Conservation (phyloP, 2,113 vertebrate genomes). For the Phalacrocorax carbo region DNA sequence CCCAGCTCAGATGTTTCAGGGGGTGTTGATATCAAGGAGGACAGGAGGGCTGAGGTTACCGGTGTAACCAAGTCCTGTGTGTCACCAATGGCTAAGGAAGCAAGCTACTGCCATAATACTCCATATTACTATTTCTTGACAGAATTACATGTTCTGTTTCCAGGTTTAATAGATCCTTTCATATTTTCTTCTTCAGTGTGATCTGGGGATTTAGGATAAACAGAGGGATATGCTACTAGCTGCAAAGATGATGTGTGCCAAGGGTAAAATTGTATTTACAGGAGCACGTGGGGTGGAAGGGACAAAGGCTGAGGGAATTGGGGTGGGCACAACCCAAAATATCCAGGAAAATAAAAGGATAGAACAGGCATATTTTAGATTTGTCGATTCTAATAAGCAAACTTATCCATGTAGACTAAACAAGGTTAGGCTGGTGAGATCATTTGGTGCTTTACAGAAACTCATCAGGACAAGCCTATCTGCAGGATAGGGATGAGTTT, state of each 20-base stretch:
- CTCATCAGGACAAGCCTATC: neutral
- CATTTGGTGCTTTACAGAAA: neutral
- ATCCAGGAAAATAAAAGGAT: neutral
- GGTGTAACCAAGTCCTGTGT: neutral
- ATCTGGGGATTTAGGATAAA: neutral
- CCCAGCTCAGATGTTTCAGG: neutral
- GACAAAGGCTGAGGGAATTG: neutral
- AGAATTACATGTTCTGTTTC: neutral
- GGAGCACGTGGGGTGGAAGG: neutral
- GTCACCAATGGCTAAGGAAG: neutral
- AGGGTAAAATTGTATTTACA: neutral
- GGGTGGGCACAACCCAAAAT: neutral
- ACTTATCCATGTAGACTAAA: neutral
- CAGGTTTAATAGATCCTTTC: neutral
- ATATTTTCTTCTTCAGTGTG: neutral
- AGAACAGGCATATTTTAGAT: neutral
- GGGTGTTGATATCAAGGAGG: fast-evolving
- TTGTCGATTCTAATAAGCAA: neutral
- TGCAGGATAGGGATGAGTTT: neutral
- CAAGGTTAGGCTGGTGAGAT: neutral
- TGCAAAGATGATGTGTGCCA: neutral
- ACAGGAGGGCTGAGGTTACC: neutral
- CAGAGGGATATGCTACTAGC: neutral
- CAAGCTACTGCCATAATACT: neutral
- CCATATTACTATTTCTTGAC: neutral